Evolutionary conservation across 2,888 invertebrate species (phyloP), one percentile per base, ranked within the genome.

Genomic region (Thymelicus acteon): DNA sequence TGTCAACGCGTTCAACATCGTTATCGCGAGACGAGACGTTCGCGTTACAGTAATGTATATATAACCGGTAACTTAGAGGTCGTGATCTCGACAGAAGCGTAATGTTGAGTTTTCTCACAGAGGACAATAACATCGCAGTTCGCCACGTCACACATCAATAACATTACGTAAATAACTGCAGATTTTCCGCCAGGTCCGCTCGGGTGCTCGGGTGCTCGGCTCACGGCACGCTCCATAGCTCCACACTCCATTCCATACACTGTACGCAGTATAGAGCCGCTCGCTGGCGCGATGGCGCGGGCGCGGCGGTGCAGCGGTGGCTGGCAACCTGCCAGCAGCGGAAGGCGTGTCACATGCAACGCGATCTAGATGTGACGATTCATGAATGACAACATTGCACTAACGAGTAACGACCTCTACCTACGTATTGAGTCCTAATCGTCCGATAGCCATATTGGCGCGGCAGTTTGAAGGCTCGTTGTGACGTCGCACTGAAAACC

Each of bases 401-500:
- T 52, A 31, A 52, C 44, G 44, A 15, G 0, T 52, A 31, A 52
- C 44, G 44, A n/a, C 6, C 6, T 39, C 15, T 19, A 13, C n/a
- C n/a, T 40, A 6, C 8, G 6, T 8, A 49, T n/a, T 39, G 37
- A 19, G 15, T 47, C 1, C 10, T 62, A 10, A 60, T 40, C 4
- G 19, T 5, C 24, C 5, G 52, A 52, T 6, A 52, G 19, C 19
- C 15, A 19, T 8, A 12, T 2, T 10, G 12, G 24, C 54, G 7
- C 15, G 7, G 31, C 5, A 54, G 52, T 8, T 12, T 54, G 19
- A 12, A 48, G 44, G 15, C 13, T 68, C 75, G 63, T 72, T 61
- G 67, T 78, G 78, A 85, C 82, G 84, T 84, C 78, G 76, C 73
- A 60, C 80, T 85, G 88, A 88, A 91, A 91, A 87, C 75, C 78